phyloP scores from a whole-genome alignment of 2,797 vertebrate genomes.

The Helarctos malayanus region DNA sequence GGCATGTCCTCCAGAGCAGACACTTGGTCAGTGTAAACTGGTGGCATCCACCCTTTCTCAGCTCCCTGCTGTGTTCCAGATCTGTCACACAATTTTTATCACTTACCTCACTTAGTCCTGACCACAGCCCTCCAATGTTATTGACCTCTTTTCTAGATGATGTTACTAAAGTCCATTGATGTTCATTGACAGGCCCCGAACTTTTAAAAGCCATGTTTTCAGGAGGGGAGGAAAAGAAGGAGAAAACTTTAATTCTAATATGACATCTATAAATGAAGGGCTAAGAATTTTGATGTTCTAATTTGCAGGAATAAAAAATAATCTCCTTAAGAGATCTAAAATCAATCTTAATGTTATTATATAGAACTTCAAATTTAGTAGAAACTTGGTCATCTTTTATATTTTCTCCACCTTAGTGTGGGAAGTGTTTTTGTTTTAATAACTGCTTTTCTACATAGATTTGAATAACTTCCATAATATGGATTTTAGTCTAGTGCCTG shows the following conservation, averaged over 20 bases:
- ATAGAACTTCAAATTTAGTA: neutral
- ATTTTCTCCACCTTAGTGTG: neutral
- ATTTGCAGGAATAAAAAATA: neutral
- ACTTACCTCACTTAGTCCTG: neutral
- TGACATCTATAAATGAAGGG: neutral
- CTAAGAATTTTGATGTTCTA: neutral
- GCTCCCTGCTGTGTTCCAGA: neutral
- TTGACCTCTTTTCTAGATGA: neutral
- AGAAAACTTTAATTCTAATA: neutral
- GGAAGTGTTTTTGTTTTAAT: constrained; percentile 56
- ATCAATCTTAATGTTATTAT: neutral
- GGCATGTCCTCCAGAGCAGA: neutral
- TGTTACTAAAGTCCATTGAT: neutral
- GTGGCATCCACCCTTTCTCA: fast-evolving
- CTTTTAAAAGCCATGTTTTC: neutral
- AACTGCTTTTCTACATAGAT: neutral
- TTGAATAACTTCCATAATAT: constrained; percentile 29
- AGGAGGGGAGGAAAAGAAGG: neutral
- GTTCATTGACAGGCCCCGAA: neutral
- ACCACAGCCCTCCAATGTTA: neutral
- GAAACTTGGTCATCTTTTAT: neutral
- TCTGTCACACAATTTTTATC: neutral
- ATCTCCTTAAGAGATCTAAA: neutral
- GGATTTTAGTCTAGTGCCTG: constrained; percentile 29
- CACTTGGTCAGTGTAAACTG: neutral